Evolutionary conservation across 2,888 invertebrate species (phyloP), one percentile per base, ranked within the genome.

Genomic region (Eudasyphora cyanicolor): DNA sequence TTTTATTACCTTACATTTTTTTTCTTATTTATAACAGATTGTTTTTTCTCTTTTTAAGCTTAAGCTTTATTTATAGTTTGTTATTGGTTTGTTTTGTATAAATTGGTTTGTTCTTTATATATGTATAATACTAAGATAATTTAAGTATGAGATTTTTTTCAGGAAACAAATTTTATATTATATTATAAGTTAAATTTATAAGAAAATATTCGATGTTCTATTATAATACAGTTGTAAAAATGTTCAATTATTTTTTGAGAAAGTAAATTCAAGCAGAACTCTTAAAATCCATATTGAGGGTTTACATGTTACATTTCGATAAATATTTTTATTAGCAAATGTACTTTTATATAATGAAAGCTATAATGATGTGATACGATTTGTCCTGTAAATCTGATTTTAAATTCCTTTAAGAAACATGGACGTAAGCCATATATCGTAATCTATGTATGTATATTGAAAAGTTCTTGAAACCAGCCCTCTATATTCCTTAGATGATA

Each of bases 31-130:
- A 57, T 57, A 27, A 57, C 27, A 2, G 12, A 14, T 17, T 49
- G n/a, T 17, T 57, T 57, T 17, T 32, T 32, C 3, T n/a, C 8
- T n/a, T 14, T 29, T 4, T 10, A 77, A 81, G 82, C 81, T 78
- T 71, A 83, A 76, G 79, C 73, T 79, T 57, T 62, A 60, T 67
- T 84, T 73, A 42, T 21, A 19, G 62, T 27, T n/a, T n/a, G n/a
- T 45, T 45, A 54, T 27, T 77, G 38, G 67, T 35, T 75, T 73
- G 57, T 42, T 27, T 51, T 32, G 19, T 79, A 49, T 76, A 82
- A 78, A 54, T 27, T 77, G 38, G 67, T 35, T 75, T 73, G 57
- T 42, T 27, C 38, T 32, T 14, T 79, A 49, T 76, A 19, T 49
- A 19, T 17, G 4, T 2, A 57, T 27, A 24, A 24, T 49, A 5